Evolutionary conservation across 2,797 vertebrate genomes (phyloP), one percentile per base, ranked within the genome.

Genomic region (Pipistrellus pipistrellus): DNA sequence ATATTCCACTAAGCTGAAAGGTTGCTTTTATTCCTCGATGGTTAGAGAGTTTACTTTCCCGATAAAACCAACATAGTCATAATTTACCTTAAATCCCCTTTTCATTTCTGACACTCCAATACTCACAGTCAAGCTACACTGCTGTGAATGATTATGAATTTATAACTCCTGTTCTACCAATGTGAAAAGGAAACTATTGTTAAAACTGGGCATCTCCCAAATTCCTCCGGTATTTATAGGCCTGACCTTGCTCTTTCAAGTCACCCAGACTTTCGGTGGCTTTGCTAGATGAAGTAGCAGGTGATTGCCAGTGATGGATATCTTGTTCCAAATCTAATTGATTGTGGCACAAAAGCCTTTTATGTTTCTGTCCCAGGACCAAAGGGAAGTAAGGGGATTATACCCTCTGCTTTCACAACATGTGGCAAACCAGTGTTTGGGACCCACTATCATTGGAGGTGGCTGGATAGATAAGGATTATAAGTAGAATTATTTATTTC

Each of bases 271-370:
- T 73, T 93, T 48, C 59, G 80, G 48, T 88, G 95, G 94, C 82
- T 55, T 68, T 96, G 96, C 93, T 27, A 87, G 82, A 96, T 95
- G 93, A 88, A 94, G 85, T 64, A 90, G 77, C 93, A 96, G 90
- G 92, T 96, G 95, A 84, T 55, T 71, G 5, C 57, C 59, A 88
- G 77, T 21, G 78, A 94, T 57, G n/a, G 38, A 57, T 85, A 93
- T 95, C 90, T 92, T 90, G 76, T 96, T 94, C 69, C 85, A 95
- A 75, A 90, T 88, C 90, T 62, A 94, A 96, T 81, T 90, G 88
- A 95, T 94, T 85, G 30, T 68, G 57, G 27, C 48, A 69, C 62
- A 71, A 66, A 85, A 92, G 38, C 64, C 88, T 95, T 95, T 94
- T 46, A 88, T 93, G 92, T 90, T 88, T 78, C 46, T 85, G 38